Percentiles rank a stretch among this genome's conserved stretches.
phyloP scores from a whole-genome alignment of 2,113 vertebrate genomes.

The Corythoichthys haematopterus region DNA sequence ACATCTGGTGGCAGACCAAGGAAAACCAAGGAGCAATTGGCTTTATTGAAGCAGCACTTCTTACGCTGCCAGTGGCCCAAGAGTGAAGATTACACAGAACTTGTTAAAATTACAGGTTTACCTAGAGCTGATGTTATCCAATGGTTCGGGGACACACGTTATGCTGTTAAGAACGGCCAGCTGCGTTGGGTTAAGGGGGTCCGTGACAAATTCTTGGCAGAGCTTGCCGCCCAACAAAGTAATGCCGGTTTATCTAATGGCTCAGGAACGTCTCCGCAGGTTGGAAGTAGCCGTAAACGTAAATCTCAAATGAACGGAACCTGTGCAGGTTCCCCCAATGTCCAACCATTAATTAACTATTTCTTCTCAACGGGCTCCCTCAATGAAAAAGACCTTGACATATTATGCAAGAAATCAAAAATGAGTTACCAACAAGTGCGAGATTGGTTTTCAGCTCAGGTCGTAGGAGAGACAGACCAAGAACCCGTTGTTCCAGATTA shows the following conservation, averaged over 20 bases:
- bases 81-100: conserved; percentile 80
- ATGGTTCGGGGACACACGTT: conserved; percentile 90
- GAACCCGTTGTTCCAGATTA: conserved; percentile 53
- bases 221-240: conserved; percentile 65
- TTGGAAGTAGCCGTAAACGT: conserved; percentile 60
- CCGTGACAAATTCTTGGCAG: conserved; percentile 71
- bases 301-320: conserved; percentile 52
- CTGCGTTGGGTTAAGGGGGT: conserved; percentile 82
- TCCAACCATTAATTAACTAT: conserved; percentile 63
- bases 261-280: conserved; percentile 35
- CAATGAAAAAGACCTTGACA: conserved; percentile 74
- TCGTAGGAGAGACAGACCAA: conserved; percentile 63
- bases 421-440: conserved; percentile 80
- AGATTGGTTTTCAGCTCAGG: conserved; percentile 79
- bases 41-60: conserved; percentile 83
- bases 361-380: conserved; percentile 56
- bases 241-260: conserved; percentile 42
- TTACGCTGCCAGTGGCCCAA: conserved; percentile 83
- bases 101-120: conserved; percentile 80
- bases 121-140: conserved; percentile 86
- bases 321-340: conserved; percentile 50
- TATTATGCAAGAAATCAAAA: conserved; percentile 72
- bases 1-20: conserved; percentile 75
- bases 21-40: conserved; percentile 87
- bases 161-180: conserved; percentile 87